Percentiles rank a stretch among this genome's conserved stretches.
Evolutionary conservation across 2,888 invertebrate species (phyloP).

Genomic region (Dorcus parallelipipedus): DNA sequence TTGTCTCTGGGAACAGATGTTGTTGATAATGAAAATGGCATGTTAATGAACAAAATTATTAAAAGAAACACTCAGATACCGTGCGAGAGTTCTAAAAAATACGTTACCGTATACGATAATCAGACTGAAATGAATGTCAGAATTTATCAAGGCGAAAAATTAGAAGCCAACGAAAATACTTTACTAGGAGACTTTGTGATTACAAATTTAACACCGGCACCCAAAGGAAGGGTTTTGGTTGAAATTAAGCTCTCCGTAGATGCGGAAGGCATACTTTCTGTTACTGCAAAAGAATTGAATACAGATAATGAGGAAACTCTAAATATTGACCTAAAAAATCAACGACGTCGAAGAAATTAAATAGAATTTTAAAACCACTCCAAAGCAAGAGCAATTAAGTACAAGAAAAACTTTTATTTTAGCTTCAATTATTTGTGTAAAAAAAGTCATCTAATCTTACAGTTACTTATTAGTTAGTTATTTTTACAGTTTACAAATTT

Average conservation of each 20-base stretch:
- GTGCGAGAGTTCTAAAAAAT: neutral
- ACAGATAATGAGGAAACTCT: neutral
- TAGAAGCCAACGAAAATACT: neutral
- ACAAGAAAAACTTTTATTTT: too few relatives aligned
- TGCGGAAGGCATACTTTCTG: conserved; percentile 1
- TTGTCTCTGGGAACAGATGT: conserved; percentile 18
- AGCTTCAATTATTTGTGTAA: neutral
- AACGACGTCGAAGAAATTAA: too few relatives aligned
- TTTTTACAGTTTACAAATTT: too few relatives aligned
- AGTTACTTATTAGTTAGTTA: too few relatives aligned
- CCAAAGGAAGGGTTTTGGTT: neutral
- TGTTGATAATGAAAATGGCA: conserved; percentile 3
- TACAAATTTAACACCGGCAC: neutral
- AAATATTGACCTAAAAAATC: too few relatives aligned
- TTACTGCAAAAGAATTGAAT: neutral
- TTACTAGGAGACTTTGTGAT: conserved; percentile 5
- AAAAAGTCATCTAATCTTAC: too few relatives aligned
- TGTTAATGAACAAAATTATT: conserved; percentile 26
- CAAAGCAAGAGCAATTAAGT: too few relatives aligned
- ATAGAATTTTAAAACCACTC: too few relatives aligned
- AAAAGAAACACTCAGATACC: conserved; percentile 27
- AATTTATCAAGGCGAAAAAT: conserved; percentile 7
- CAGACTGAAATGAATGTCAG: conserved; percentile 12
- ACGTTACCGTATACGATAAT: conserved; percentile 19
- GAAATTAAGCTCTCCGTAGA: conserved; percentile 4